Base-by-base conservation (phyloP, 2,113 vertebrate species). In the Coptodon rendalli region DNA sequence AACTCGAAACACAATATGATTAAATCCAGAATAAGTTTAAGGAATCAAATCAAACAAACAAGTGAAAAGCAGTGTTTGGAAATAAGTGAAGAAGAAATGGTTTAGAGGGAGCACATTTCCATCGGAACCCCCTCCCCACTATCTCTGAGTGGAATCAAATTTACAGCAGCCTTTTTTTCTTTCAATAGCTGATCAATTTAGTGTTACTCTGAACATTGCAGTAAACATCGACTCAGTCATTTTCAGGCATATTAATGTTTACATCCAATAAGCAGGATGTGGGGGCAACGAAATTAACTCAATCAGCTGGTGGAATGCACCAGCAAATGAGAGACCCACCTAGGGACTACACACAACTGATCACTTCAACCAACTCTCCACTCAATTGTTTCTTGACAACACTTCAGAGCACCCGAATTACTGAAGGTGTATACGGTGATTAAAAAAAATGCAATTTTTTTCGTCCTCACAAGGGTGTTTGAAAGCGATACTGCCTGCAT, bases 181-280 rank as follows among this genome's bases (percentile, higher is more conserved):
- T 53, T 93, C 91, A 90, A 94, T 93, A 93, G 92, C 89, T 53
- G 93, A 96, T 96, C 95, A 95, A 96, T 96, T 96, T 94, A 93
- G 89, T 85, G 61, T 73, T 85, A 73, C 93, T 91, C 36, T n/a
- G 87, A 95, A 96, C 92, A 90, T 76, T 56, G 92, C 84, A n/a
- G 94, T 93, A 95, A 96, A 95, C 94, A 95, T 95, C 90, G 89
- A 95, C 91, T 10, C 89, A 96, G 93, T 96, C 91, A 95, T 96
- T 96, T 96, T 96, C 95, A 94, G 95, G 90, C 94, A 95, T 96
- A 96, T 96, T 96, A 96, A 96, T 96, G 95, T 96, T 96, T 95
- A 96, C 95, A 96, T 95, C 95, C 95, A 96, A 96, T 96, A 96
- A 96, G 95, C 91, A 82, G 91, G 94, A 93, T 95, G 94, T 93